Evolutionary conservation across 2,888 invertebrate genomes (phyloP).

Genomic region (Leuctra nigra): DNA sequence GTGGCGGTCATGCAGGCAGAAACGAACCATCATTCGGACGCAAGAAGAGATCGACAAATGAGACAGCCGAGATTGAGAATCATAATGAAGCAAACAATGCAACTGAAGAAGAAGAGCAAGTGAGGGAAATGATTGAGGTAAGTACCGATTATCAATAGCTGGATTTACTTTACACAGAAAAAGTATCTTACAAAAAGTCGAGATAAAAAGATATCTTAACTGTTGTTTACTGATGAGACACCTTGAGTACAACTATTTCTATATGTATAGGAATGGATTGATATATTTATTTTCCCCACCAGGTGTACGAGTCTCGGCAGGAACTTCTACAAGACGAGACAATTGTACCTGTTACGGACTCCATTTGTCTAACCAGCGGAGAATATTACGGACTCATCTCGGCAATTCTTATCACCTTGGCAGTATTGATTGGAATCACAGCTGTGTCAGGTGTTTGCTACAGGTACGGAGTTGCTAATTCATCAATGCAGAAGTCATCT

Average conservation of each 20-base stretch:
- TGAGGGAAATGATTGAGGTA: slow-evolving; percentile 85
- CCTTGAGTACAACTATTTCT: too few relatives aligned
- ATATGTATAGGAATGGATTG: too few relatives aligned
- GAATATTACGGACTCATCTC: slow-evolving; percentile 82
- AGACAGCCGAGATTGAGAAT: slow-evolving; percentile 39
- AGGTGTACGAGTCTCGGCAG: slow-evolving; percentile 72
- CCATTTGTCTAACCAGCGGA: slow-evolving; percentile 71
- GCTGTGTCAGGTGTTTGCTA: slow-evolving; percentile 69
- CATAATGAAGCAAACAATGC: slow-evolving; percentile 40
- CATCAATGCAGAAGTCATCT: not conserved
- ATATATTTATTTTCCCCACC: too few relatives aligned
- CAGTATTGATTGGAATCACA: slow-evolving; percentile 65
- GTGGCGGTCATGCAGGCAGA: slow-evolving; percentile 70
- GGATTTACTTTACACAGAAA: not conserved
- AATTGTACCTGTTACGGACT: slow-evolving; percentile 50
- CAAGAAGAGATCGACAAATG: slow-evolving; percentile 37
- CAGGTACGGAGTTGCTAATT: slow-evolving; percentile 56
- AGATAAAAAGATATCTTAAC: not conserved
- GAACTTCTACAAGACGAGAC: slow-evolving; percentile 41
- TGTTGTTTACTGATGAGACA: too few relatives aligned
- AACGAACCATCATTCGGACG: slow-evolving; percentile 77
- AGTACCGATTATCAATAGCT: too few relatives aligned
- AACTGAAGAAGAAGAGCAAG: slow-evolving; percentile 48
- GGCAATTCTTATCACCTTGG: slow-evolving; percentile 66
- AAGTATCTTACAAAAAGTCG: not conserved